Evolutionary conservation across 1,140 invertebrate species (phyloP), one percentile per base, ranked within the genome.

Genomic region (Leptonema lineaticorne): DNA sequence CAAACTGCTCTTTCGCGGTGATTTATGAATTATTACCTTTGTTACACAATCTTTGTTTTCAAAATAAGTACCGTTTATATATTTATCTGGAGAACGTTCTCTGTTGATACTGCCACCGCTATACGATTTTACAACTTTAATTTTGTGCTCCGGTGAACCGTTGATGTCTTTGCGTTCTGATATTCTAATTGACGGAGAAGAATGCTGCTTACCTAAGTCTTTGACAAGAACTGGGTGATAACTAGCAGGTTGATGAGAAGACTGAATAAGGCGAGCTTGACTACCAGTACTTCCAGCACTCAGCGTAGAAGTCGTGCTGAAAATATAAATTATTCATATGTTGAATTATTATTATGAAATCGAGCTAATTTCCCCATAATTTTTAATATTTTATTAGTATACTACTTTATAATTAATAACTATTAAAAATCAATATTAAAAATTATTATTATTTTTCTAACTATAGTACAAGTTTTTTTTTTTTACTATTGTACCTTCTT

Each of bases 221-320:
- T 92, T 91, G 74, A 90, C 88, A 78, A 88, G 87, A 67, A 90
- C 87, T 24, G 92, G 92, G 72, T 94, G 92, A 81, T 94, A 95
- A 75, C 90, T 92, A 73, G 92, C 88, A 46, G 94, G 94, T 75
- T 94, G 92, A 80, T 95, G 92, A 70, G 94, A 96, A 66, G 93
- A 93, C 81, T 96, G 94, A 76, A 96, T 95, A 69, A 97, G 87
- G 75, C 92, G 88, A 18, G 95, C 95, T 79, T 96, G 94, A 76
- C 92, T 94, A 74, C 94, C 93, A 48, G 93, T 96, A 79, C 93
- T 96, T 73, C 94, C 93, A 67, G 94, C 93, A 70, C 94, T 96
- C 76, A 95, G 87, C 9, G 95, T 96, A 67, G 94, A 96, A 68
- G 93, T 94, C 72, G 94, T 96, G 83, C 93, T 92, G 80, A 50